These are phyloP conservation scores for Lerista edwardsae DNA, from an alignment of 2,797 vertebrate species.

Conservation along the genomic window DNA sequence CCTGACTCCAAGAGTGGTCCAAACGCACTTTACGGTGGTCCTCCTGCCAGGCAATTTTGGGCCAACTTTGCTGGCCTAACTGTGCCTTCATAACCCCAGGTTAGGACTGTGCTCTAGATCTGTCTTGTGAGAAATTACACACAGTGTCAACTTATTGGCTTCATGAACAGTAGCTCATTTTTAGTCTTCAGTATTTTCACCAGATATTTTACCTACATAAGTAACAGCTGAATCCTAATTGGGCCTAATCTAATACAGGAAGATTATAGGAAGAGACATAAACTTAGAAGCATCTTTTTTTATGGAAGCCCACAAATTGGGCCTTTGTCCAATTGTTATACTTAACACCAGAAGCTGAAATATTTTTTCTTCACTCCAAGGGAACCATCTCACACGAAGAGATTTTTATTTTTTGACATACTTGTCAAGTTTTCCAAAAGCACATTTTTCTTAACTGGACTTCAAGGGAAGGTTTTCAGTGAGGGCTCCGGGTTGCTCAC, in stretches of 20 bases:
- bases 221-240: too few relatives aligned
- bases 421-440: constrained; percentile 57
- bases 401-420: constrained; percentile 41
- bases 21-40: too few relatives aligned
- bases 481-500: constrained; percentile 3
- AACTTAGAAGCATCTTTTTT: constrained; percentile 16
- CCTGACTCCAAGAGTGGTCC: too few relatives aligned
- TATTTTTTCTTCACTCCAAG: constrained; percentile 38
- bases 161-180: not conserved
- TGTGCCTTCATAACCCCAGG: too few relatives aligned
- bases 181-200: not conserved
- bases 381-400: constrained; percentile 37
- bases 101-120: too few relatives aligned
- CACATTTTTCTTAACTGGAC: constrained; percentile 40
- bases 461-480: not conserved
- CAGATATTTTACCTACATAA: constrained; percentile 12
- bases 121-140: not conserved
- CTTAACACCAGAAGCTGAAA: constrained; percentile 18
- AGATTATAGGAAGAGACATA: not conserved
- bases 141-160: not conserved
- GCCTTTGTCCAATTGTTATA: constrained; percentile 38
- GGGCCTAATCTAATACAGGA: not conserved
- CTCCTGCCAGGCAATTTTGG: too few relatives aligned
- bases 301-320: constrained; percentile 2
- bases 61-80: too few relatives aligned